Base-by-base conservation (phyloP, 64 coral and sea anemone genomes). In the Porites lutea region DNA sequence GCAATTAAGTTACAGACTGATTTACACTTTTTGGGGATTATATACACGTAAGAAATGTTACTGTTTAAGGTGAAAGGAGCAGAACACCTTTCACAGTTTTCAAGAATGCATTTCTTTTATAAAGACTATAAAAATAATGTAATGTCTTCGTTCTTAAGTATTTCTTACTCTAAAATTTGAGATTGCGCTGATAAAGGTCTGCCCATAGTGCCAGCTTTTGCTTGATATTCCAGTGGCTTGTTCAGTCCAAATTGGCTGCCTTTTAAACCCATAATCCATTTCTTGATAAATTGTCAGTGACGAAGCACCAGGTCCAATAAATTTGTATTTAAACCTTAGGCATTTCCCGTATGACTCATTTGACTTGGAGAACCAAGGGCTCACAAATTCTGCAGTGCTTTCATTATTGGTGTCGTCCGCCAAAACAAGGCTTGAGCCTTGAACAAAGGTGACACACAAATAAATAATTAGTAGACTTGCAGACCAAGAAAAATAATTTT, bases 241-340 rank as follows among this genome's bases (percentile, higher is more conserved):
- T 61, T 75, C 75, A 51, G n/a, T 65, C 92, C 92, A 93, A 65
- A 93, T 52, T 71, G 13, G 44, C 73, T 77, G 88, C 57, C 53
- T 88, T 65, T 13, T 53, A 19, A 64, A 88, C 43, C 53, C 86
- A 20, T 82, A 82, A 82, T 44, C 62, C 64, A 72, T 45, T 72
- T 93, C 64, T 81, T 93, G 86, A 88, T 88, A 43, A n/a, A 89
- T 21, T 20, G 44, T 93, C 44, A 93, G 76, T 16, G 75, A 77
- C 14, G 10, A 69, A 57, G 78, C 75, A 4, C 78, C 86, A 82
- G n/a, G 75, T 22, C 92, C 83, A 21, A 73, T 23, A 46, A 89
- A 5, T 47, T 74, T 88, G 65, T 89, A 93, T 46, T 86, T 93
- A 79, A 93, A 93, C 19, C 60, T 78, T 8, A 93, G 27, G 46